Conservation (phyloP, 2,113 vertebrate species). For the Probosciger aterrimus region DNA sequence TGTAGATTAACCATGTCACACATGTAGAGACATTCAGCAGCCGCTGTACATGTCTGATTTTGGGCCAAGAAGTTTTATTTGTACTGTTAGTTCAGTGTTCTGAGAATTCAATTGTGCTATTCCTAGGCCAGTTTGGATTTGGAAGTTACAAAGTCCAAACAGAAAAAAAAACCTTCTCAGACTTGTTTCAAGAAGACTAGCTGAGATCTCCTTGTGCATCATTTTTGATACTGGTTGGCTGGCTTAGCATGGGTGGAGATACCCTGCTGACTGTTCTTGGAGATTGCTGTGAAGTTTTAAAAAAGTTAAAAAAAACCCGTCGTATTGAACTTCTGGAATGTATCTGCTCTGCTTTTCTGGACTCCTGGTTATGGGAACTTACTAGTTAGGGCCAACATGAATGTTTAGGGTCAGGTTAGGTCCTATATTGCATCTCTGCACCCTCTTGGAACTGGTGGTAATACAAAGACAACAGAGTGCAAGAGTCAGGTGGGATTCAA, state of each 20-base stretch:
- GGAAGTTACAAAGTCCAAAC: neutral
- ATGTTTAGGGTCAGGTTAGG: neutral
- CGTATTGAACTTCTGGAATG: neutral
- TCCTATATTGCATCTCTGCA: neutral
- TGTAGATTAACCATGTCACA: neutral
- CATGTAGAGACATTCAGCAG: neutral
- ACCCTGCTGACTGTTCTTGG: neutral
- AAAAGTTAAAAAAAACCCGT: neutral
- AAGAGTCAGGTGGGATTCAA: neutral
- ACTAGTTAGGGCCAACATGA: neutral
- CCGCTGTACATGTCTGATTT: neutral
- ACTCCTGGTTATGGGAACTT: neutral
- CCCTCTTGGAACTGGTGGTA: neutral
- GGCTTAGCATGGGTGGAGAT: neutral
- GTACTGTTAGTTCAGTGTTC: neutral
- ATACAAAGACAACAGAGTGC: neutral
- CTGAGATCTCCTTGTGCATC: neutral
- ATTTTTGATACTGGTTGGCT: neutral
- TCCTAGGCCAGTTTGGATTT: neutral
- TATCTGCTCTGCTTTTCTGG: neutral
- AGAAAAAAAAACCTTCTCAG: neutral
- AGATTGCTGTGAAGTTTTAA: neutral
- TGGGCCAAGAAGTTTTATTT: neutral
- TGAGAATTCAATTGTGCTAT: neutral
- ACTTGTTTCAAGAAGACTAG: neutral